These are phyloP conservation scores for Sylvicola fuscatus DNA, from an alignment of 2,888 invertebrate genomes.

Conservation along the genomic window DNA sequence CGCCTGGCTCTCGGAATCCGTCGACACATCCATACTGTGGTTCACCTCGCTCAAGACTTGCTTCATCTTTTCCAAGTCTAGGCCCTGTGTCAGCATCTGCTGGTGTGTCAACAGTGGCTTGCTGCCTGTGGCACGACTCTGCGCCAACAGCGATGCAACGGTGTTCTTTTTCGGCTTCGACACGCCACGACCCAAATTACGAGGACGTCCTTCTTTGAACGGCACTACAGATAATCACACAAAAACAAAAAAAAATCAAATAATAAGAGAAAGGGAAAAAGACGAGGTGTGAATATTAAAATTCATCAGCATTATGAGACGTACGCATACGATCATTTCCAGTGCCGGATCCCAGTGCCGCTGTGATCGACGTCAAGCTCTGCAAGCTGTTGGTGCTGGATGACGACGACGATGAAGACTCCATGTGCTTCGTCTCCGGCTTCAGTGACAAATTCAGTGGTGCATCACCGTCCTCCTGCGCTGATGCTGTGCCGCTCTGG, in stretches of 20 bases:
- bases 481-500: slow-evolving; percentile 16
- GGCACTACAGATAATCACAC: slow-evolving; percentile 4
- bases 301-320: slow-evolving; percentile 2
- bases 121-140: slow-evolving; percentile 63
- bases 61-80: slow-evolving; percentile 33
- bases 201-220: slow-evolving; percentile 54
- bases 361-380: slow-evolving; percentile 24
- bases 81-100: slow-evolving; percentile 29
- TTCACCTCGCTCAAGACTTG: slow-evolving; percentile 31
- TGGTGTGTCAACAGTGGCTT: slow-evolving; percentile 57
- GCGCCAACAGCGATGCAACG: slow-evolving; percentile 69
- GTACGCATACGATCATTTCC: slow-evolving; percentile 6
- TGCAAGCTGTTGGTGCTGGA: slow-evolving; percentile 20
- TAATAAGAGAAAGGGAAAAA: background rate
- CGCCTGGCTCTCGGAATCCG: slow-evolving; percentile 36
- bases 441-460: slow-evolving; percentile 71
- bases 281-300: background rate
- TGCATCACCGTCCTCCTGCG: slow-evolving; percentile 40
- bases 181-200: slow-evolving; percentile 69
- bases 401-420: slow-evolving; percentile 9
- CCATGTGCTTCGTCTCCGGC: slow-evolving; percentile 24
- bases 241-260: slow-evolving; percentile 2
- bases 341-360: slow-evolving; percentile 18
- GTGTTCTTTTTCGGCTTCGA: slow-evolving; percentile 87
- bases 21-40: slow-evolving; percentile 32